Conservation (phyloP, 2,113 vertebrate genomes). For the Phasianus colchicus region DNA sequence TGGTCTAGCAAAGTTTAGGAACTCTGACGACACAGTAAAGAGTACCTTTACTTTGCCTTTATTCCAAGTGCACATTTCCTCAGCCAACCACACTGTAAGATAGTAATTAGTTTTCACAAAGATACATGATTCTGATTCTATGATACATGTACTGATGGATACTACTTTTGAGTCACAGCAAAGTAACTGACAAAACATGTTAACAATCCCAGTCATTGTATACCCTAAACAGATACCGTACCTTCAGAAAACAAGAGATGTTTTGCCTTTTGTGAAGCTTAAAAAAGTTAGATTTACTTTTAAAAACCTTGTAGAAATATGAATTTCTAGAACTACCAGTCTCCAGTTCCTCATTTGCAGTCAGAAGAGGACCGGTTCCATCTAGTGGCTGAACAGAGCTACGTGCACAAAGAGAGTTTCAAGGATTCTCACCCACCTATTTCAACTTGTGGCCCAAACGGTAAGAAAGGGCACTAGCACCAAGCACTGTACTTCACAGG, state of each 20-base stretch:
- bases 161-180: background rate
- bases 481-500: background rate
- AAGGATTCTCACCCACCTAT: background rate
- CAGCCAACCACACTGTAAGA: background rate
- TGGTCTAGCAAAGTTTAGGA: background rate
- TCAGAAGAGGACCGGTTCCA: conserved; percentile 49
- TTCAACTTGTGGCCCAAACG: rapidly evolving
- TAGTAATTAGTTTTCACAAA: background rate
- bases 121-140: no score
- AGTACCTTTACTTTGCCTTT: background rate
- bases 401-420: background rate
- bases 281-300: background rate
- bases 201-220: background rate
- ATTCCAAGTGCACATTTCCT: background rate
- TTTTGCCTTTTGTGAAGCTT: background rate
- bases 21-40: background rate
- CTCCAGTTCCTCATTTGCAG: background rate
- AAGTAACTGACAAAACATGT: background rate
- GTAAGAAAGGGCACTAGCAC: background rate
- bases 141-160: background rate
- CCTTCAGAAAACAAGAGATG: background rate
- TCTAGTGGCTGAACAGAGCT: conserved; percentile 59
- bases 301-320: background rate
- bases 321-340: background rate
- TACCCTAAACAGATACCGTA: background rate